These are phyloP conservation scores for Plebejus anna DNA, from an alignment of 2,888 invertebrate genomes.

Conservation along the genomic window DNA sequence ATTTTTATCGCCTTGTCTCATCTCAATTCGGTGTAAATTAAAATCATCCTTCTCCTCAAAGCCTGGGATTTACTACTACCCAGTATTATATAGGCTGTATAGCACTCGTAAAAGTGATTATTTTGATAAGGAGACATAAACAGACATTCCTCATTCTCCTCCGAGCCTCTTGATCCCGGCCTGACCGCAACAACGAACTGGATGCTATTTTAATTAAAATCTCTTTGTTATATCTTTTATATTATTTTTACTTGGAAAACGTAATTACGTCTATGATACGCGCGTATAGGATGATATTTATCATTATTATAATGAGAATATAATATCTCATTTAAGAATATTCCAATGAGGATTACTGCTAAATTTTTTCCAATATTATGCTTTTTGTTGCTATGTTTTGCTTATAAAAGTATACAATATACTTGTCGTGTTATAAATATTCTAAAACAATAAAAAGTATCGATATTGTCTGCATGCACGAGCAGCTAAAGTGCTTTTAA, in stretches of 20 bases:
- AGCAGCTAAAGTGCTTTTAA: neutral
- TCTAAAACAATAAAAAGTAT: neutral
- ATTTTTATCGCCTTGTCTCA: no score
- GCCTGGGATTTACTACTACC: neutral
- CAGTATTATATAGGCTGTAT: neutral
- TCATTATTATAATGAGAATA: neutral
- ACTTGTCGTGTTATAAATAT: neutral
- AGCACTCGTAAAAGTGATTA: constrained; percentile 1
- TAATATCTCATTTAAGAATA: neutral
- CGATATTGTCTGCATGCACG: neutral
- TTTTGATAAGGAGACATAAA: constrained; percentile 7
- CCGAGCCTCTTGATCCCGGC: constrained; percentile 19
- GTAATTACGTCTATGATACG: neutral
- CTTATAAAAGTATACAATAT: neutral
- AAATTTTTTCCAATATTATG: neutral
- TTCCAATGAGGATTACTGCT: neutral
- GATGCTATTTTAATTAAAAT: constrained; percentile 44
- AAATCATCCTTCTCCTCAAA: neutral
- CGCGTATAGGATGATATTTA: neutral
- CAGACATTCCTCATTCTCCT: constrained; percentile 20
- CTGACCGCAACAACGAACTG: constrained; percentile 30
- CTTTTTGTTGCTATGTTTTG: neutral
- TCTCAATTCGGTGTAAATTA: neutral
- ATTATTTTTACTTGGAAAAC: constrained; percentile 33
- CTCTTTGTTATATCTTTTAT: constrained; percentile 42